Conservation (phyloP, 2,797 vertebrate genomes). For the Melanogrammus aeglefinus region DNA sequence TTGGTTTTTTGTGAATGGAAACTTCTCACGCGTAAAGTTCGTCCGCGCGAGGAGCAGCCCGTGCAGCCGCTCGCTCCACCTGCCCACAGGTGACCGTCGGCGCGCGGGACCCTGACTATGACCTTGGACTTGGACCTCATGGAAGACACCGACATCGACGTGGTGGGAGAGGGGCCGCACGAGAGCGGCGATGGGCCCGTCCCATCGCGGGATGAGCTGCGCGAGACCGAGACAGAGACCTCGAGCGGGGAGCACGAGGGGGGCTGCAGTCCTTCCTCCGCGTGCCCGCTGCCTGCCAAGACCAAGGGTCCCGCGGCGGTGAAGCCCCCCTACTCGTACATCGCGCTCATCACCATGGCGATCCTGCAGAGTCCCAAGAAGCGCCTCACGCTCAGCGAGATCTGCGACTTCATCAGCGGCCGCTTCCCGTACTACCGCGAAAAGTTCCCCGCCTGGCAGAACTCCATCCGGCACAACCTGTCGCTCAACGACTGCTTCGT, state of each 20-base stretch:
- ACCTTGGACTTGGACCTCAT: constrained; percentile 75
- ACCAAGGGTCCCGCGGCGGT: constrained; percentile 65
- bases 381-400: constrained; percentile 85
- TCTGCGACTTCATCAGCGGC: constrained; percentile 88
- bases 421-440: constrained; percentile 85
- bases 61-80: constrained; percentile 51
- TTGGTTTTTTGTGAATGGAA: constrained; percentile 37
- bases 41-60: constrained; percentile 5
- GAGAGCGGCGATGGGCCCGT: constrained; percentile 64
- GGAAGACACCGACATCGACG: constrained; percentile 78
- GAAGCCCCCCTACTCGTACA: constrained; percentile 88
- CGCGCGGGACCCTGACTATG: constrained; percentile 63
- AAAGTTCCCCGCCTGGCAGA: constrained; percentile 86
- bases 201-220: constrained; percentile 47
- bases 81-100: constrained; percentile 64
- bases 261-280: constrained; percentile 30
- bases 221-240: constrained; percentile 41
- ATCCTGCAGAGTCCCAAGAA: constrained; percentile 86
- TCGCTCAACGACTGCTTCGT: constrained; percentile 84
- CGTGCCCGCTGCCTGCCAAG: constrained; percentile 38
- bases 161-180: constrained; percentile 73
- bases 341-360: constrained; percentile 89
- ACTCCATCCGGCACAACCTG: constrained; percentile 82
- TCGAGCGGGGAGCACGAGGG: constrained; percentile 39
- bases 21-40: constrained; percentile 49